Conservation (phyloP, 2,888 invertebrate genomes). For the Euzophera pinguis region DNA sequence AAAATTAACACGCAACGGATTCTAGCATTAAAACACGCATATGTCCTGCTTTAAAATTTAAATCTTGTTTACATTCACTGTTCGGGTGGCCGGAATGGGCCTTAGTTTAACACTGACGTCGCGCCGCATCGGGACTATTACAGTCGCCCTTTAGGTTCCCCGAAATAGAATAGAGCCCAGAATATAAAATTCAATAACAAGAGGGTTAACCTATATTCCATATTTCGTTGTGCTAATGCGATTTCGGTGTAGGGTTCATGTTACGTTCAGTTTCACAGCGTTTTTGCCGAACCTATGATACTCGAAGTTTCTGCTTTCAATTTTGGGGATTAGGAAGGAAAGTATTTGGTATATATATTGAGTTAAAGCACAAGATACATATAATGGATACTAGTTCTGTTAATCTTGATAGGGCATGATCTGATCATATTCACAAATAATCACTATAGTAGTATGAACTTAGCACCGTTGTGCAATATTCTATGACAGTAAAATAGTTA, state of each 20-base stretch:
- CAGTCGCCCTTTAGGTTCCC: constrained; percentile 51
- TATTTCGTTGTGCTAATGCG: constrained; percentile 29
- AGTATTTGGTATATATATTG: neutral
- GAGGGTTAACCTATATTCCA: constrained; percentile 31
- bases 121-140: constrained; percentile 59
- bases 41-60: constrained; percentile 63
- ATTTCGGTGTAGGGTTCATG: constrained; percentile 20
- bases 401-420: too few relatives aligned
- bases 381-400: neutral
- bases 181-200: constrained; percentile 66
- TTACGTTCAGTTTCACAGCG: constrained; percentile 9
- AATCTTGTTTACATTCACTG: constrained; percentile 71
- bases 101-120: constrained; percentile 48
- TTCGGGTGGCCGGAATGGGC: constrained; percentile 51
- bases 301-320: constrained; percentile 1
- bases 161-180: constrained; percentile 63
- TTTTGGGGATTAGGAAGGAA: neutral
- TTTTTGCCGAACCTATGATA: constrained; percentile 1
- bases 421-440: neutral
- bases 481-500: constrained; percentile 2
- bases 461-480: neutral
- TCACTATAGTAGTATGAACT: neutral
- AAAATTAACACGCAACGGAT: constrained; percentile 21
- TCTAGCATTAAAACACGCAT: constrained; percentile 25
- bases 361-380: neutral